These are phyloP conservation scores for Medauroidea extradentata DNA, from an alignment of 1,140 invertebrate species.

Conservation along the genomic window DNA sequence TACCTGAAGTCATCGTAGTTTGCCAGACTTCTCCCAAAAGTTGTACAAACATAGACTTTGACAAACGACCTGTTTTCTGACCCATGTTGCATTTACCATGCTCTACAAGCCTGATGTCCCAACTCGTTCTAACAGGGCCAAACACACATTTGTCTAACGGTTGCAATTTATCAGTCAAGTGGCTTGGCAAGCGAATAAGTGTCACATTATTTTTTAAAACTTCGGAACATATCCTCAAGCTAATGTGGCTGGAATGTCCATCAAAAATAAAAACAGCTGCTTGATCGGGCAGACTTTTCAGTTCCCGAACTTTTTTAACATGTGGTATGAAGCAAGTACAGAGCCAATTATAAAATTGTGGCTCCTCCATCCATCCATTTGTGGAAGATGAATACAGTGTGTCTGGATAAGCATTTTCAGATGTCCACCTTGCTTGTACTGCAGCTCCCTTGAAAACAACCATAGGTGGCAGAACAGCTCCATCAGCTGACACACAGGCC, in stretches of 20 bases:
- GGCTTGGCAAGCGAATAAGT: conserved; percentile 31
- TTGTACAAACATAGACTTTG: not conserved
- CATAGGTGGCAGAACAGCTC: conserved; percentile 27
- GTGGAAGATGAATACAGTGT: conserved; percentile 29
- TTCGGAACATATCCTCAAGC: conserved; percentile 15
- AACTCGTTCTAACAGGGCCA: conserved; percentile 2
- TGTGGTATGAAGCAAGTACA: not conserved
- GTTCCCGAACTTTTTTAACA: not conserved
- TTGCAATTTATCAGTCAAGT: conserved; percentile 31
- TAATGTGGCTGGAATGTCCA: conserved; percentile 31
- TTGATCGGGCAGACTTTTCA: not conserved
- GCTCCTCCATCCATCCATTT: conserved; percentile 37
- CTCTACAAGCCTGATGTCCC: conserved; percentile 5
- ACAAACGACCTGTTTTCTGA: not conserved
- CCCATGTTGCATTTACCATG: conserved; percentile 13
- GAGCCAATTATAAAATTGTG: conserved; percentile 31
- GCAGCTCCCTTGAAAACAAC: conserved; percentile 33
- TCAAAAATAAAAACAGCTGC: conserved; percentile 22
- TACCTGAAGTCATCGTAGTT: not conserved
- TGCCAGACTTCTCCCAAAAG: not conserved
- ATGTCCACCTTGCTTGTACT: conserved; percentile 33
- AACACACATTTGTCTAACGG: conserved; percentile 14
- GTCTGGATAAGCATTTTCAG: conserved; percentile 26
- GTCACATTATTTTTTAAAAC: conserved; percentile 28
- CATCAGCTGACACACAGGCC: conserved; percentile 30